phyloP scores from a whole-genome alignment of 2,888 invertebrate genomes.

The Drosophila kambysellisi region DNA sequence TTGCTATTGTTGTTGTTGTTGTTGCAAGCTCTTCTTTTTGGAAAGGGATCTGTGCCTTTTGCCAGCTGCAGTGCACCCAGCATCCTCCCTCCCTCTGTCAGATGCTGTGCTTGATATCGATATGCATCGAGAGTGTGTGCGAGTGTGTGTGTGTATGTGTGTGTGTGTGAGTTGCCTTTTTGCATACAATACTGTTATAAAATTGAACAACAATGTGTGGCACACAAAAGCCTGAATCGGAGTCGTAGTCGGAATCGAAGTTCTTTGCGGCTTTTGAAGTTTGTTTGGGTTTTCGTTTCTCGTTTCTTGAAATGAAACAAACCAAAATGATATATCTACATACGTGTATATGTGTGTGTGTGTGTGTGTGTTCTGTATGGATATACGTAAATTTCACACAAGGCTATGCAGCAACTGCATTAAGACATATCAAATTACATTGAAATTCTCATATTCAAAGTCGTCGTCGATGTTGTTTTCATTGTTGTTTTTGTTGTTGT shows the following conservation, averaged over 20 bases:
- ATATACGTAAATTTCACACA: conserved; percentile 70
- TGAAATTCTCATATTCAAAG: conserved; percentile 74
- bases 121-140: conserved; percentile 43
- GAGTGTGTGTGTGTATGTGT: conserved; percentile 10
- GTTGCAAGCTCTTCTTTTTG: conserved; percentile 28
- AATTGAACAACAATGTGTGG: conserved; percentile 48
- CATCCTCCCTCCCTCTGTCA: neutral
- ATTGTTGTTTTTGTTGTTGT: conserved; percentile 12
- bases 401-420: conserved; percentile 67
- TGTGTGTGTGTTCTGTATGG: conserved; percentile 22
- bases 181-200: conserved; percentile 62
- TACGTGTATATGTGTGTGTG: neutral
- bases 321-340: conserved; percentile 41
- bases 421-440: conserved; percentile 69
- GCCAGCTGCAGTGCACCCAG: conserved; percentile 38
- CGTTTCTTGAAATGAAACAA: conserved; percentile 50
- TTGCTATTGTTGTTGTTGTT: conserved; percentile 8
- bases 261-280: conserved; percentile 58
- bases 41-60: conserved; percentile 44
- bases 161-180: conserved; percentile 30
- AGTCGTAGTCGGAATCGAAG: conserved; percentile 10
- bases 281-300: conserved; percentile 41
- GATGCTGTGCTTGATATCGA: conserved; percentile 61
- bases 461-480: conserved; percentile 33
- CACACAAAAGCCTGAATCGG: conserved; percentile 17